Percentiles rank a stretch among this genome's conserved stretches.
phyloP scores from a whole-genome alignment of 2,888 invertebrate species.

The Melipona beecheii region DNA sequence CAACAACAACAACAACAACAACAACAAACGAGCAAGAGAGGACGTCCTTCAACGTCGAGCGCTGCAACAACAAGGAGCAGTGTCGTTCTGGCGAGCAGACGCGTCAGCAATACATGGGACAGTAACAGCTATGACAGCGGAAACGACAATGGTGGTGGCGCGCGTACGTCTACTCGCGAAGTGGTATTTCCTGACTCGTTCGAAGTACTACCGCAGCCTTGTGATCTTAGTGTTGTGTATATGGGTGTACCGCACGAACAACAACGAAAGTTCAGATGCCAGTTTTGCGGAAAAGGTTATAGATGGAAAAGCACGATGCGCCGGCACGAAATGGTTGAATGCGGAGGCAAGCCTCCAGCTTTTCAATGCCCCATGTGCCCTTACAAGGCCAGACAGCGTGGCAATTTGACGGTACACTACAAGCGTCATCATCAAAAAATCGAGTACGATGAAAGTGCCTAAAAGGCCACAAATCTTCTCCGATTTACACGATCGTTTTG shows the following conservation, averaged over 20 bases:
- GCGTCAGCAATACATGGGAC: constrained; percentile 68
- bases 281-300: constrained; percentile 94
- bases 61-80: constrained; percentile 30
- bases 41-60: constrained; percentile 42
- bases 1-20: constrained; percentile 60
- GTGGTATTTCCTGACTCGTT: constrained; percentile 83
- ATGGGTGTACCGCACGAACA: constrained; percentile 86
- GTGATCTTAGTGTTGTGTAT: constrained; percentile 82
- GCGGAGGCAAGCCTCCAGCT: constrained; percentile 92
- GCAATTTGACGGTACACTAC: constrained; percentile 92
- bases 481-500: constrained; percentile 47
- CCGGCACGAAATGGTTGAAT: constrained; percentile 93
- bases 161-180: constrained; percentile 73
- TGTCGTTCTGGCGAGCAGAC: constrained; percentile 64
- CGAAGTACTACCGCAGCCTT: constrained; percentile 82
- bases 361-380: constrained; percentile 93
- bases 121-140: constrained; percentile 68
- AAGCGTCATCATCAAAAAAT: constrained; percentile 89
- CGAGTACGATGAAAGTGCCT: constrained; percentile 74
- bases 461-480: neutral
- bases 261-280: constrained; percentile 89
- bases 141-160: constrained; percentile 61
- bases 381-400: constrained; percentile 92
- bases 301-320: constrained; percentile 94
- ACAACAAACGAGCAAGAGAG: constrained; percentile 49